A percentile compares a stretch with the other conserved stretches of the same genome.
Evolutionary conservation across 2,113 vertebrate genomes (phyloP).

Genomic region (Brachyhypopomus gauderio): DNA sequence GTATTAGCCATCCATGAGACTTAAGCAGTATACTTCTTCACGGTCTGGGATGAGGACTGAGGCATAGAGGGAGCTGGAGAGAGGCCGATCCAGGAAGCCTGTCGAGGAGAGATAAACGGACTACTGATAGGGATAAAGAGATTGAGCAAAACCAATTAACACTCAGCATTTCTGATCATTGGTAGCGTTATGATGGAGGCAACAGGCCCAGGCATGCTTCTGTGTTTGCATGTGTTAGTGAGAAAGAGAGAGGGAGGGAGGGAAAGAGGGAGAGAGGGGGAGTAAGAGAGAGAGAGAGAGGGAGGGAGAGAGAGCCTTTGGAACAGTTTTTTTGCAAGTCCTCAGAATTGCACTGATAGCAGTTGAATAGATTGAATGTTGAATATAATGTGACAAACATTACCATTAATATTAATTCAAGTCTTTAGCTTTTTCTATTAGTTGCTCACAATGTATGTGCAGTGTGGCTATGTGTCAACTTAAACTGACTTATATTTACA

Average conservation of each 20-base stretch:
- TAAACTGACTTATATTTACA: too few species aligned
- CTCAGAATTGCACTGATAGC: not conserved
- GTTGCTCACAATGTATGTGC: too few species aligned
- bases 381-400: too few species aligned
- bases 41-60: not conserved
- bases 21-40: not conserved
- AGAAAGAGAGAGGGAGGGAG: too few species aligned
- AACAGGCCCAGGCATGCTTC: not conserved
- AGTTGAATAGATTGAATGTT: not conserved
- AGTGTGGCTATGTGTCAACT: too few species aligned
- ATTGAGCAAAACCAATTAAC: constrained; percentile 18
- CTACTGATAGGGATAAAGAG: constrained; percentile 9
- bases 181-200: constrained; percentile 1
- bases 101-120: constrained; percentile 16
- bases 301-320: not conserved
- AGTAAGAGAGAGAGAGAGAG: not conserved
- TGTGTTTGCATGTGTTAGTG: not conserved
- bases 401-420: too few species aligned
- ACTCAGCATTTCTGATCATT: constrained; percentile 15
- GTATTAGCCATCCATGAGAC: not conserved
- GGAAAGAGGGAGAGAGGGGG: not conserved
- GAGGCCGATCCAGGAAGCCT: not conserved
- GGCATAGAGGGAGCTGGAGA: not conserved
- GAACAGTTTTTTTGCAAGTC: not conserved
- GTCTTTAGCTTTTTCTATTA: too few species aligned